These are phyloP conservation scores for Acarapis woodi DNA, from an alignment of 1,140 invertebrate genomes.

Conservation along the genomic window DNA sequence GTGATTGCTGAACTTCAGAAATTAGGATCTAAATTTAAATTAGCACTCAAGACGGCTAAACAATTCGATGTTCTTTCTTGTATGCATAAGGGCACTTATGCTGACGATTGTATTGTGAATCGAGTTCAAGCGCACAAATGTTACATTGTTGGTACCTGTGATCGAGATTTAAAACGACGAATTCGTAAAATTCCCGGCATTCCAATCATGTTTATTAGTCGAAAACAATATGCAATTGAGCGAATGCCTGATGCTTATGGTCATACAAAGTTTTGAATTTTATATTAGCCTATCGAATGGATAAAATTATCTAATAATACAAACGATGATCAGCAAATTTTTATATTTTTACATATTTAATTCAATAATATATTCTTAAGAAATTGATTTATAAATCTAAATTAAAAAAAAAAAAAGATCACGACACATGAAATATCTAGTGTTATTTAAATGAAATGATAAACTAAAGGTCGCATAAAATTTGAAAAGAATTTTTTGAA, in stretches of 20 bases:
- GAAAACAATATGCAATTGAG: constrained; percentile 77
- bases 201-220: constrained; percentile 85
- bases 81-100: constrained; percentile 92
- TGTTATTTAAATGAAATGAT: too few relatives aligned
- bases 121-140: constrained; percentile 89
- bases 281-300: background rate
- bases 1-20: constrained; percentile 96
- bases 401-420: too few relatives aligned
- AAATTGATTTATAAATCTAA: too few relatives aligned
- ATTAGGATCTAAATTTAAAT: constrained; percentile 71
- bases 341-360: too few relatives aligned
- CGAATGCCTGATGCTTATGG: constrained; percentile 95
- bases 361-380: too few relatives aligned
- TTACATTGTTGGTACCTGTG: constrained; percentile 97
- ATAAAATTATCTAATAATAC: too few relatives aligned
- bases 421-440: too few relatives aligned
- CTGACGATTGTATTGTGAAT: constrained; percentile 93
- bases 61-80: constrained; percentile 85
- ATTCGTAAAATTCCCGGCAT: constrained; percentile 96
- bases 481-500: too few relatives aligned
- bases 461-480: too few relatives aligned
- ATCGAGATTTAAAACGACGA: constrained; percentile 80
- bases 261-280: background rate
- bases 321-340: too few relatives aligned
- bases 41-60: constrained; percentile 83